Percentiles rank a stretch among this genome's conserved stretches.
Evolutionary conservation across 2,888 invertebrate species (phyloP).

Genomic region (Osmoderma eremita): DNA sequence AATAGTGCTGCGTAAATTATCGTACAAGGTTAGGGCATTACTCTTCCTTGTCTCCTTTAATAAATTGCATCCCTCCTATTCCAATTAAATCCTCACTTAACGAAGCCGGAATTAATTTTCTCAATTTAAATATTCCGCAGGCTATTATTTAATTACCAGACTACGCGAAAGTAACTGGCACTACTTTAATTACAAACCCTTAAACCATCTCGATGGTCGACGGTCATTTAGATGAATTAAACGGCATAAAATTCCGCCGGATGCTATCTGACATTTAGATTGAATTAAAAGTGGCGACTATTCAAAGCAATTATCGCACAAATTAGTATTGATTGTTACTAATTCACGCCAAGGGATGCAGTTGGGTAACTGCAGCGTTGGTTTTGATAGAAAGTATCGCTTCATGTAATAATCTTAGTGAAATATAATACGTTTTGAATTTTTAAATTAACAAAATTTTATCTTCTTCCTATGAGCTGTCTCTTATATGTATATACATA

Average conservation of each 20-base stretch:
- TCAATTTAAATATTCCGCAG: background rate
- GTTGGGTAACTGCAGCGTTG: no score
- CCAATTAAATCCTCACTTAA: background rate
- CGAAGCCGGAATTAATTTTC: constrained; percentile 8
- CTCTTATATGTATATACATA: no score
- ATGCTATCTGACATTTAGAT: background rate
- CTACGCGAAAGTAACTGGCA: background rate
- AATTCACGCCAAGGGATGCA: background rate
- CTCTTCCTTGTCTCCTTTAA: background rate
- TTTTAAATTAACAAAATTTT: no score
- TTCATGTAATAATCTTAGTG: no score
- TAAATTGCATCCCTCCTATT: background rate
- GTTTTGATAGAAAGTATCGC: no score
- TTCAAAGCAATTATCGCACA: background rate
- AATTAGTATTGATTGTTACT: constrained; percentile 3
- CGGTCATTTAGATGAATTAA: background rate
- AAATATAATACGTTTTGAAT: no score
- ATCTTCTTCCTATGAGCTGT: no score
- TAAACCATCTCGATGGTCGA: background rate
- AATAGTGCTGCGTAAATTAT: no score
- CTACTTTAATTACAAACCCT: constrained; percentile 9
- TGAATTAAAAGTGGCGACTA: background rate
- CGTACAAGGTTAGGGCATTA: no score
- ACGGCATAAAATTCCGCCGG: background rate
- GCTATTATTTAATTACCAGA: background rate